Percentiles rank a stretch among this genome's conserved stretches.
phyloP scores from a whole-genome alignment of 2,888 invertebrate genomes.

The Lysandra coridon region DNA sequence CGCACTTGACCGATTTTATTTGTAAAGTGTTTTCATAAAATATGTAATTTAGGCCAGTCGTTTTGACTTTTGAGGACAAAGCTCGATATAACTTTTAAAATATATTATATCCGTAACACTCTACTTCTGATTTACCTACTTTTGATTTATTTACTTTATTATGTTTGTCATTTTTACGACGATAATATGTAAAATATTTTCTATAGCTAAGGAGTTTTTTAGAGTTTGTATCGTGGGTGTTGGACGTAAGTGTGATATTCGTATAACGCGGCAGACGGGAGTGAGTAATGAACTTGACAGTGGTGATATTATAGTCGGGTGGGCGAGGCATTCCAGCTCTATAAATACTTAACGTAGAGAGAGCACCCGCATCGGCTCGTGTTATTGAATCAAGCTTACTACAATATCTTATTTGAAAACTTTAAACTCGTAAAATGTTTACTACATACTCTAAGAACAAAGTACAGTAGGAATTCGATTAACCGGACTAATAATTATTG shows the following conservation, averaged over 20 bases:
- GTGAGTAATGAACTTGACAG: slow-evolving; percentile 77
- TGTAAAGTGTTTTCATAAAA: background rate
- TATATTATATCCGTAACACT: background rate
- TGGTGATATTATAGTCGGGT: slow-evolving; percentile 63
- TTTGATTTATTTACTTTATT: slow-evolving; percentile 7
- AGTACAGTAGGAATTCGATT: too few relatives aligned
- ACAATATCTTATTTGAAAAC: background rate
- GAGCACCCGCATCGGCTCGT: slow-evolving; percentile 25
- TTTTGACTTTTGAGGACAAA: background rate
- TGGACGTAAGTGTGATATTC: background rate
- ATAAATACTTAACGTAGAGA: slow-evolving; percentile 48
- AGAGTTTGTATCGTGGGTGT: background rate
- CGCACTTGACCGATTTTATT: background rate
- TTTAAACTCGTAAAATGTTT: background rate
- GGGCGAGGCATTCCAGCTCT: slow-evolving; percentile 62
- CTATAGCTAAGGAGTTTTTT: background rate
- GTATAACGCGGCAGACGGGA: slow-evolving; percentile 35
- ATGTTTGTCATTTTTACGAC: background rate
- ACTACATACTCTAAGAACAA: too few relatives aligned
- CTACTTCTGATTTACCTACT: background rate
- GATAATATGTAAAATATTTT: slow-evolving; percentile 22
- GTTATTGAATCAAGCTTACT: slow-evolving; percentile 25
- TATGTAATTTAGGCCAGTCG: background rate
- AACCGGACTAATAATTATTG: too few relatives aligned
- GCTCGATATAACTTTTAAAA: background rate